These are phyloP conservation scores for Taphrorychus bicolor DNA, from an alignment of 2,888 invertebrate species.

Conservation along the genomic window DNA sequence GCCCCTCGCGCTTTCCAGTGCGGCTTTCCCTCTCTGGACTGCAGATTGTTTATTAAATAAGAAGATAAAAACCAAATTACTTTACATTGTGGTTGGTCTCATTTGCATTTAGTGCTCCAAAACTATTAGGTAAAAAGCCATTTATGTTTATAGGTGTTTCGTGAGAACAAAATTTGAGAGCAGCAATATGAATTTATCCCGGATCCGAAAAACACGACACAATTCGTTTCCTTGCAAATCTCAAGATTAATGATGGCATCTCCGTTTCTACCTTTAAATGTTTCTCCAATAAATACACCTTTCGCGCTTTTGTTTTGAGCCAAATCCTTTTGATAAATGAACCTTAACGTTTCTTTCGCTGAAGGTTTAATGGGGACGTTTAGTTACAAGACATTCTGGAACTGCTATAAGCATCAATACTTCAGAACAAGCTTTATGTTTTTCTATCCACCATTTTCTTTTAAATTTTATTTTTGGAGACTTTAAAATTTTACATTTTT, in stretches of 20 bases:
- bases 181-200: background rate
- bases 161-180: background rate
- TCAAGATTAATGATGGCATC: conserved; percentile 22
- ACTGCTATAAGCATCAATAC: background rate
- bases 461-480: too few relatives aligned
- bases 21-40: background rate
- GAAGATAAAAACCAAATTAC: conserved; percentile 4
- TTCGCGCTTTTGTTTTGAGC: conserved; percentile 22
- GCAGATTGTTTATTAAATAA: background rate
- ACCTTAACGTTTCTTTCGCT: conserved; percentile 7
- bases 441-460: too few relatives aligned
- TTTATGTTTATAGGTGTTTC: background rate
- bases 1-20: background rate
- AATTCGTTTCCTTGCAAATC: conserved; percentile 18
- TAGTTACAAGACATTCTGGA: background rate
- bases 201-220: conserved; percentile 1
- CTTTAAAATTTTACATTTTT: too few relatives aligned
- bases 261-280: conserved; percentile 19
- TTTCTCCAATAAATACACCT: conserved; percentile 28
- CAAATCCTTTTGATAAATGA: conserved; percentile 27
- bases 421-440: too few relatives aligned
- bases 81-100: background rate
- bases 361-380: background rate
- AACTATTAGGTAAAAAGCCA: background rate
- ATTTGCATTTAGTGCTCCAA: background rate